A percentile compares a stretch with the other conserved stretches of the same genome.
Evolutionary conservation across 2,113 vertebrate genomes (phyloP).

Genomic region (Halcyon malimbica): DNA sequence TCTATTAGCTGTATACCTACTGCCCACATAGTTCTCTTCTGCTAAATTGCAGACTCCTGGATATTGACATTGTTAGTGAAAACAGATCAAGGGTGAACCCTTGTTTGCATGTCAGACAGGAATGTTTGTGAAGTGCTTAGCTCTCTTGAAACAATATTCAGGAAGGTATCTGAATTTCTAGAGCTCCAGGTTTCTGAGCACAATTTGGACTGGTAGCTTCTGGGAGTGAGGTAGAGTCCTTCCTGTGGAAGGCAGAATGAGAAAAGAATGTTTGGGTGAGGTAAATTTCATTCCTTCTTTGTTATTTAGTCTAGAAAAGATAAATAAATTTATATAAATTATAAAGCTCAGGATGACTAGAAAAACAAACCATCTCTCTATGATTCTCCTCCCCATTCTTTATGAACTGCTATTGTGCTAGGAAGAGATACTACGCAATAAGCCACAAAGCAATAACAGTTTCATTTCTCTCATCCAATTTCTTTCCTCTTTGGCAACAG

Average conservation of each 20-base stretch:
- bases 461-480: conserved; percentile 11
- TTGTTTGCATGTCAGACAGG: neutral
- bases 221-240: neutral
- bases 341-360: neutral
- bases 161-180: neutral
- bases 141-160: neutral
- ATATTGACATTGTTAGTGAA: neutral
- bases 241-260: neutral
- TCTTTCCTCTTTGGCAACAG: neutral
- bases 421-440: neutral
- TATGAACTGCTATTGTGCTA: neutral
- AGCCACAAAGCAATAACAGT: conserved; percentile 2
- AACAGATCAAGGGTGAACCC: neutral
- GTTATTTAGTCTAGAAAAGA: neutral
- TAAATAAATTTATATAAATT: neutral
- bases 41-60: neutral
- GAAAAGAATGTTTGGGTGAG: neutral
- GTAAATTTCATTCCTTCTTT: neutral
- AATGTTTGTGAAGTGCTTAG: neutral
- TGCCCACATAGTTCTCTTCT: neutral
- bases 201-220: neutral
- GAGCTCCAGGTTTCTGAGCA: neutral
- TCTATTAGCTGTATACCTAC: neutral
- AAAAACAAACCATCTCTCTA: neutral
- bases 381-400: neutral